Conservation (phyloP, 2,888 invertebrate species). For the Sphinx pinastri region DNA sequence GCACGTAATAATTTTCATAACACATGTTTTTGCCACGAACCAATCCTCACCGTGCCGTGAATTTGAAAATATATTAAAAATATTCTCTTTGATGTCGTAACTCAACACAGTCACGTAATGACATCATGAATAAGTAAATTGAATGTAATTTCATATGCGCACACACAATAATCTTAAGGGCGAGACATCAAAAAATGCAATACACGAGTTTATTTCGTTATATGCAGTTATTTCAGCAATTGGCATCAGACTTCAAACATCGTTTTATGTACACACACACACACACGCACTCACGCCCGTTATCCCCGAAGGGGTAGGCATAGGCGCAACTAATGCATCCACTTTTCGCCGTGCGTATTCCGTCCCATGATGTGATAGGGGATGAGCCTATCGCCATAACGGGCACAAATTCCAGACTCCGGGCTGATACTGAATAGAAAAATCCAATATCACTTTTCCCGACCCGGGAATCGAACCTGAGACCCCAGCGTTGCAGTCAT, state of each 20-base stretch:
- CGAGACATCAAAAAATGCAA: constrained; percentile 12
- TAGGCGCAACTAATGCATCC: too few species aligned
- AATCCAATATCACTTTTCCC: too few species aligned
- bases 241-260: neutral
- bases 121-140: constrained; percentile 35
- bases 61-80: constrained; percentile 25
- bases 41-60: constrained; percentile 16
- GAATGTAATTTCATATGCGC: constrained; percentile 29
- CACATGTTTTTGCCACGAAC: neutral
- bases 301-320: too few species aligned
- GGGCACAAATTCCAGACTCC: too few species aligned
- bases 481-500: too few species aligned
- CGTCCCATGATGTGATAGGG: too few species aligned
- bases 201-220: neutral
- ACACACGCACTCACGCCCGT: too few species aligned
- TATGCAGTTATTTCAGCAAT: constrained; percentile 3
- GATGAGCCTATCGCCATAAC: too few species aligned
- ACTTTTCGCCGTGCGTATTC: too few species aligned
- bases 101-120: constrained; percentile 29
- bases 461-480: too few species aligned
- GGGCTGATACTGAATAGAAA: too few species aligned
- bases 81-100: constrained; percentile 27
- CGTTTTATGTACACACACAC: too few species aligned
- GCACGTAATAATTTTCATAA: neutral
- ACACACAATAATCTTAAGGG: constrained; percentile 11